phyloP scores from a whole-genome alignment of 1,140 invertebrate genomes.

The Macrotrachela quadricornifera region DNA sequence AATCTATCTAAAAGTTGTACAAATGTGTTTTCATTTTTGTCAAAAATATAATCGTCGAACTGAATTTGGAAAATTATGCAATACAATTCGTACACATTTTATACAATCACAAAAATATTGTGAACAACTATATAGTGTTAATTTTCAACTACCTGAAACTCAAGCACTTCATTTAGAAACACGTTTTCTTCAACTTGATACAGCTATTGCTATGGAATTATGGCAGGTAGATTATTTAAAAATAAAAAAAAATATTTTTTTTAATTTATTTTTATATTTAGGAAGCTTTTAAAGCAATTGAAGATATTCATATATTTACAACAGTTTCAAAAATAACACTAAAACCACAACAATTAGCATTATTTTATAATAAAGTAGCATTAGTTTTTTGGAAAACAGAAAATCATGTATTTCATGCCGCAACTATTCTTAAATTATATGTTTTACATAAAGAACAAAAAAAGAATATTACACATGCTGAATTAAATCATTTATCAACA shows the following conservation, averaged over 20 bases:
- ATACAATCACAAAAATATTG: constrained; percentile 61
- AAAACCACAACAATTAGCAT: constrained; percentile 89
- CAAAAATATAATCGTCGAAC: constrained; percentile 90
- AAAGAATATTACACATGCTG: constrained; percentile 77
- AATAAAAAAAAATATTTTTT: no score
- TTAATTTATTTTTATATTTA: no score
- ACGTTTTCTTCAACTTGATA: constrained; percentile 68
- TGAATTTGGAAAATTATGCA: constrained; percentile 91
- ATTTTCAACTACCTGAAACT: constrained; percentile 32
- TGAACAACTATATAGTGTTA: constrained; percentile 23
- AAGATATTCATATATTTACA: constrained; percentile 89
- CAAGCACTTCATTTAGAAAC: constrained; percentile 92
- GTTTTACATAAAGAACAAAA: constrained; percentile 81
- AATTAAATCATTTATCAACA: constrained; percentile 34
- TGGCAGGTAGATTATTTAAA: constrained; percentile 47
- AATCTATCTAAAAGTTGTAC: constrained; percentile 84
- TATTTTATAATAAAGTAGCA: constrained; percentile 86
- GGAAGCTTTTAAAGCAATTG: constrained; percentile 91
- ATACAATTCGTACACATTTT: constrained; percentile 71
- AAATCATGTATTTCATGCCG: constrained; percentile 90
- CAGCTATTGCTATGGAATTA: constrained; percentile 90
- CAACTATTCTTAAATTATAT: constrained; percentile 75
- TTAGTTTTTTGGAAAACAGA: constrained; percentile 98
- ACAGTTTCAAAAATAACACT: constrained; percentile 78
- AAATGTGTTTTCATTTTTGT: constrained; percentile 92